These are phyloP conservation scores for Ailuropoda melanoleuca DNA, from an alignment of 2,113 vertebrate species.

Conservation along the genomic window DNA sequence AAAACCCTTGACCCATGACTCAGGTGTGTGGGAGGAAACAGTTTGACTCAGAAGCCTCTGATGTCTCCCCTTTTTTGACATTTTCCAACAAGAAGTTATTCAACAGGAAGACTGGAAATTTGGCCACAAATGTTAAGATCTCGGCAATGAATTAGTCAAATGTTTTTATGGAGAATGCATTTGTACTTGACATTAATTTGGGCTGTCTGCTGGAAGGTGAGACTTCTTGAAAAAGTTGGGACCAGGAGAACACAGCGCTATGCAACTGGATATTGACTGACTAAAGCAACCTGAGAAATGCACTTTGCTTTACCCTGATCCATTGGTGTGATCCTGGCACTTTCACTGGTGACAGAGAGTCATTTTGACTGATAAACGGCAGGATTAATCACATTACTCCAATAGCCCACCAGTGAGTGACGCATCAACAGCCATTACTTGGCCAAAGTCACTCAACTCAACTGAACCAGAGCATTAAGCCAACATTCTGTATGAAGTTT, in stretches of 20 bases:
- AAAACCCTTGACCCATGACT: conserved; percentile 47
- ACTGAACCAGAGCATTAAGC: neutral
- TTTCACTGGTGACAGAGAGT: neutral
- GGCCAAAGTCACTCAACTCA: conserved; percentile 23
- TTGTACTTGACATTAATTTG: conserved; percentile 42
- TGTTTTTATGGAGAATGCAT: conserved; percentile 7
- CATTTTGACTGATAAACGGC: neutral
- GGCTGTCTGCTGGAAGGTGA: conserved; percentile 9
- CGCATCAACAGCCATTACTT: neutral
- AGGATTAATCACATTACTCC: neutral
- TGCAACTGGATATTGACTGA: neutral
- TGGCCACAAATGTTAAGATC: conserved; percentile 34
- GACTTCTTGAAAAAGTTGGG: conserved; percentile 4
- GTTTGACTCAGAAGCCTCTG: conserved; percentile 15
- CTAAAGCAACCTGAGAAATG: neutral
- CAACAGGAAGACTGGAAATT: conserved; percentile 34
- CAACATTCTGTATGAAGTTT: neutral
- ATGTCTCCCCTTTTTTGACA: neutral
- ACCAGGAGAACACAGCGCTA: neutral
- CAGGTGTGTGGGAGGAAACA: conserved; percentile 16
- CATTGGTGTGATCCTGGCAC: neutral
- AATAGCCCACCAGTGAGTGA: neutral
- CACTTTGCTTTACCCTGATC: neutral
- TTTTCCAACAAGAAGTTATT: conserved; percentile 57
- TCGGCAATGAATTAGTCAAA: conserved; percentile 34